Evolutionary conservation across 1,140 invertebrate genomes (phyloP).

Genomic region (Drosophila rufa): DNA sequence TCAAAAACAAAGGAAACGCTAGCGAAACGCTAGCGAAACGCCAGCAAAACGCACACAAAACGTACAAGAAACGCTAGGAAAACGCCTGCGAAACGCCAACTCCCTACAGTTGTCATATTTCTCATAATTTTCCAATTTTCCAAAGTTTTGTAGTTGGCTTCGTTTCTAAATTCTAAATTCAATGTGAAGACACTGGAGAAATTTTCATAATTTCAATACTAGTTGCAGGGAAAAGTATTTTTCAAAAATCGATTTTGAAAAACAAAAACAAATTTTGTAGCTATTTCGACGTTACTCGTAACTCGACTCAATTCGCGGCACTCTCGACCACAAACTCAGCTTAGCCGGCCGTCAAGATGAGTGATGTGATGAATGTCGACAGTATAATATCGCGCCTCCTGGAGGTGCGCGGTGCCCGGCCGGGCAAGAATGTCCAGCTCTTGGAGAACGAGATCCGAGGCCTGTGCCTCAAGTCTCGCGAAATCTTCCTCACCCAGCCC

Average conservation of each 20-base stretch:
- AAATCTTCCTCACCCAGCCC: constrained; percentile 7
- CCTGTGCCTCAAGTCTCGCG: neutral
- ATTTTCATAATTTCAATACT: constrained; percentile 15
- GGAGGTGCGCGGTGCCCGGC: constrained; percentile 9
- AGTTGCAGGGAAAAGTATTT: constrained; percentile 9
- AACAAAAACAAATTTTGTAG: constrained; percentile 2
- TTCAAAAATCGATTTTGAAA: constrained; percentile 1
- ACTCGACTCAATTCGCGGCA: neutral
- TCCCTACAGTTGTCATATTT: too few species aligned
- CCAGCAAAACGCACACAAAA: neutral
- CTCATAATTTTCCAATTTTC: neutral
- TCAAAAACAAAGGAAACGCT: neutral
- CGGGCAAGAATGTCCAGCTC: neutral
- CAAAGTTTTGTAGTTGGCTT: neutral
- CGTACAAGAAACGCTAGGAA: neutral
- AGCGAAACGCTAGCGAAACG: neutral
- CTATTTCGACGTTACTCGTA: neutral
- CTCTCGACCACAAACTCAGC: neutral
- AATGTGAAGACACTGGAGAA: constrained; percentile 1
- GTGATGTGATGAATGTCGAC: constrained; percentile 1
- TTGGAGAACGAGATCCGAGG: constrained; percentile 9
- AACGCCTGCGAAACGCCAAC: neutral
- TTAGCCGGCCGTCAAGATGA: neutral
- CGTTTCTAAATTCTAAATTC: constrained; percentile 24
- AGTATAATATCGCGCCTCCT: constrained; percentile 5